phyloP scores from a whole-genome alignment of 2,113 vertebrate species.

The Boleophthalmus pectinirostris region DNA sequence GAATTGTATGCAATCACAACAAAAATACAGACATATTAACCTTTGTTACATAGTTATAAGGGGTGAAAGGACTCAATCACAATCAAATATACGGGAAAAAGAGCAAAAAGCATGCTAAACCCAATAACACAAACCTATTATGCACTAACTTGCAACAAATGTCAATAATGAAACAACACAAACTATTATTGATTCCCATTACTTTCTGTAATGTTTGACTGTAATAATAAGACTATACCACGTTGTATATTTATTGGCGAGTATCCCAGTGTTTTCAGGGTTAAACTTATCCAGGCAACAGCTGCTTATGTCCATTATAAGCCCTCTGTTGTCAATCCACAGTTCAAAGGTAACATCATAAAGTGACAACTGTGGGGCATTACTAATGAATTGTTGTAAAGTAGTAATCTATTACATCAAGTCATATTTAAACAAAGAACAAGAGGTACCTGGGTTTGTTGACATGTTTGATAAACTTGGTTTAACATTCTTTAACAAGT shows the following conservation, averaged over 20 bases:
- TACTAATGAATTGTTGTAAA: not conserved
- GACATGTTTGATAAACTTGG: not conserved
- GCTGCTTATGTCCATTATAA: not conserved
- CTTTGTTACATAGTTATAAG: not conserved
- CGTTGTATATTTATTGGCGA: too few relatives aligned
- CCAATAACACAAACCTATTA: too few relatives aligned
- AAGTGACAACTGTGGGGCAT: not conserved
- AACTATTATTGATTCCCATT: too few relatives aligned
- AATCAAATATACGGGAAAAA: too few relatives aligned
- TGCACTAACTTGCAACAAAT: too few relatives aligned
- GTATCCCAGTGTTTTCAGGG: not conserved
- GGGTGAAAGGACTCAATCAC: not conserved
- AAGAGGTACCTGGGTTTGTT: not conserved
- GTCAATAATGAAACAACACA: too few relatives aligned
- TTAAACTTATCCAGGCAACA: not conserved
- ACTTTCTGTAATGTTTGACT: too few relatives aligned
- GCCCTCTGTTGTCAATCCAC: not conserved
- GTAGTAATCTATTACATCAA: not conserved
- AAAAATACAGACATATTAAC: too few relatives aligned
- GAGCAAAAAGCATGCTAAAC: too few relatives aligned
- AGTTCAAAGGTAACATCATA: conserved; percentile 8
- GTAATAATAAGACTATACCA: too few relatives aligned
- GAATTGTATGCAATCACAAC: too few relatives aligned
- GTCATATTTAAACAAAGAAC: not conserved
- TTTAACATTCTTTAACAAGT: not conserved